Evolutionary conservation across 2,797 vertebrate species (phyloP).

Genomic region (Orestias chungarensis): DNA sequence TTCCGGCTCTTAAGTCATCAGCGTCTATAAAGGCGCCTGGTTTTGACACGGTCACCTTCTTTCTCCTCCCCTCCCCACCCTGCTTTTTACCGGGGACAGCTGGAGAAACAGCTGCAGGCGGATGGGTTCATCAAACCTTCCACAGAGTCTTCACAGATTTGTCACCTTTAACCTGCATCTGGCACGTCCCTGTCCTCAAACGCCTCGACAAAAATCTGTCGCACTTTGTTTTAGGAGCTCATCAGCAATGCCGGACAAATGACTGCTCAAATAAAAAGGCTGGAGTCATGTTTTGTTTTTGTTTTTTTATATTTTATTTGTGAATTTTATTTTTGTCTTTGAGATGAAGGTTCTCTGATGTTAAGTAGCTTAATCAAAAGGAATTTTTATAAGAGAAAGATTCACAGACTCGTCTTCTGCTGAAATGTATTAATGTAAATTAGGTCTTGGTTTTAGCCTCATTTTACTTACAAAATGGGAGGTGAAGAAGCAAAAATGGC

Average conservation of each 20-base stretch:
- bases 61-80: constrained; percentile 26
- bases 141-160: constrained; percentile 45
- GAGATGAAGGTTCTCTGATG: neutral
- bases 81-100: constrained; percentile 61
- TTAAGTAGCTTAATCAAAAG: neutral
- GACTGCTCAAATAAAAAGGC: neutral
- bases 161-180: constrained; percentile 63
- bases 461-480: neutral
- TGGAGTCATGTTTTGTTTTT: neutral
- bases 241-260: constrained; percentile 21
- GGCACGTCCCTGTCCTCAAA: constrained; percentile 41
- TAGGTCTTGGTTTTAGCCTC: neutral
- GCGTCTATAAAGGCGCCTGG: constrained; percentile 34
- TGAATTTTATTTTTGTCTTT: neutral
- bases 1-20: constrained; percentile 25
- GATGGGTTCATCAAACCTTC: constrained; percentile 57
- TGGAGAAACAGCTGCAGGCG: constrained; percentile 73
- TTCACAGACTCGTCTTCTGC: neutral
- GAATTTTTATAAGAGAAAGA: neutral
- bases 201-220: constrained; percentile 30
- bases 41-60: constrained; percentile 60
- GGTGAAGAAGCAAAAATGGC: neutral
- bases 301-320: constrained; percentile 3
- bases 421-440: neutral
- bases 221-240: constrained; percentile 18